Evolutionary conservation across 2,888 invertebrate species (phyloP).

Genomic region (Tuta absoluta): DNA sequence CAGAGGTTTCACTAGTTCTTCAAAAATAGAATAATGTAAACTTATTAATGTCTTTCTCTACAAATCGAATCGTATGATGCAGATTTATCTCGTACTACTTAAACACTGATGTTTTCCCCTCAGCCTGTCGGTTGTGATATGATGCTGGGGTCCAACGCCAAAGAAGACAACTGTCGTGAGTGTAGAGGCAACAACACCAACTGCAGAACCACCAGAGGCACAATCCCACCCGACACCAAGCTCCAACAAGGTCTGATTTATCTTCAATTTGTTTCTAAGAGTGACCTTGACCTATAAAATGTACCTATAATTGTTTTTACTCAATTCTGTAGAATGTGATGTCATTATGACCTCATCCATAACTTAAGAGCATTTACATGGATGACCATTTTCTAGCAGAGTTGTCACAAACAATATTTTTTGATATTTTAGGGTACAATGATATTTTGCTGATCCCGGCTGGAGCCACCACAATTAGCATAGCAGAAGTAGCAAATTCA

Average conservation of each 20-base stretch:
- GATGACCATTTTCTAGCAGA: not conserved
- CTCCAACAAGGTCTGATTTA: conserved; percentile 86
- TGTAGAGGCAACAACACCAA: conserved; percentile 96
- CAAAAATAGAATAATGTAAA: too few species aligned
- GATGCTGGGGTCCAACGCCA: conserved; percentile 92
- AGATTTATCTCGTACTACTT: not conserved
- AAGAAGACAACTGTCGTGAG: conserved; percentile 94
- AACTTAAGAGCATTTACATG: not conserved
- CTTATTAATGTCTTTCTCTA: too few species aligned
- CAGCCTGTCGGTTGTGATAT: conserved; percentile 97
- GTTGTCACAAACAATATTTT: not conserved
- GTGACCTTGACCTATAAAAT: not conserved
- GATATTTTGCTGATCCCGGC: conserved; percentile 94
- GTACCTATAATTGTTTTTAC: too few species aligned
- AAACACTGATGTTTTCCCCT: conserved; percentile 8
- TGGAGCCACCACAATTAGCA: conserved; percentile 94
- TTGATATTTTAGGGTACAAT: conserved; percentile 88
- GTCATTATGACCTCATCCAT: too few species aligned
- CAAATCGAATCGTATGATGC: too few species aligned
- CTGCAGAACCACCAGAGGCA: conserved; percentile 89
- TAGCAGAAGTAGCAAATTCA: conserved; percentile 89
- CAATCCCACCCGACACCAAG: conserved; percentile 85
- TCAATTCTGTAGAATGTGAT: not conserved
- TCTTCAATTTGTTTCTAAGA: not conserved
- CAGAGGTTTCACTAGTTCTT: too few species aligned